These are phyloP conservation scores for Aphis gossypii DNA, from an alignment of 1,140 invertebrate species.

Conservation along the genomic window DNA sequence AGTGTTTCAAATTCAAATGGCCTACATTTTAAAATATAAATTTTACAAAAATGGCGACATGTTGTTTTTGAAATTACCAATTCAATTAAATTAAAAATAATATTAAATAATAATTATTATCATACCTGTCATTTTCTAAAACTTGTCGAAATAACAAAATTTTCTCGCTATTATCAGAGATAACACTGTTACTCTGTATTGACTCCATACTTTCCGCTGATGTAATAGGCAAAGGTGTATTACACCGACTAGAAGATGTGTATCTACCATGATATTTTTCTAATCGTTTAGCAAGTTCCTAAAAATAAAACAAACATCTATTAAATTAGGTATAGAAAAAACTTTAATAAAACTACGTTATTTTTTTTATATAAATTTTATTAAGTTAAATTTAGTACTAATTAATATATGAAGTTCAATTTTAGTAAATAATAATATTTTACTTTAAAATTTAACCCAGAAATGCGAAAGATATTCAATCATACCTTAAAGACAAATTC, in stretches of 20 bases:
- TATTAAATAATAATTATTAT: not conserved
- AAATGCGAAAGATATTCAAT: no score
- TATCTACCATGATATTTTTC: slow-evolving; percentile 43
- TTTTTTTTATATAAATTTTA: no score
- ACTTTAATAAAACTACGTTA: no score
- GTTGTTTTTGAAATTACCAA: not conserved
- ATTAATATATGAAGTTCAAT: no score
- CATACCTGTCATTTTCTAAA: slow-evolving; percentile 39
- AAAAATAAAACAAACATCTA: slow-evolving; percentile 19
- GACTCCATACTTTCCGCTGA: slow-evolving; percentile 27
- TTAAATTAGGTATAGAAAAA: not conserved
- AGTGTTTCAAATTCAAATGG: no score
- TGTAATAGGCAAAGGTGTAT: slow-evolving; percentile 22
- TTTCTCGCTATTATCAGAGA: not conserved
- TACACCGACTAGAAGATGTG: slow-evolving; percentile 42
- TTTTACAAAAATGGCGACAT: no score
- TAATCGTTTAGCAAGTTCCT: slow-evolving; percentile 32
- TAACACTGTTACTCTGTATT: not conserved
- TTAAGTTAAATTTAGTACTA: no score
- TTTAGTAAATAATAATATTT: no score
- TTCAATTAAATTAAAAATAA: not conserved
- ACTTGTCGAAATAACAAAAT: slow-evolving; percentile 5
- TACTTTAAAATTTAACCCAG: no score
- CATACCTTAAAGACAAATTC: no score
- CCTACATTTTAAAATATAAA: no score